Percentiles rank a stretch among this genome's conserved stretches.
phyloP scores from a whole-genome alignment of 2,888 invertebrate species.

The Lordiphosa fenestrarum region DNA sequence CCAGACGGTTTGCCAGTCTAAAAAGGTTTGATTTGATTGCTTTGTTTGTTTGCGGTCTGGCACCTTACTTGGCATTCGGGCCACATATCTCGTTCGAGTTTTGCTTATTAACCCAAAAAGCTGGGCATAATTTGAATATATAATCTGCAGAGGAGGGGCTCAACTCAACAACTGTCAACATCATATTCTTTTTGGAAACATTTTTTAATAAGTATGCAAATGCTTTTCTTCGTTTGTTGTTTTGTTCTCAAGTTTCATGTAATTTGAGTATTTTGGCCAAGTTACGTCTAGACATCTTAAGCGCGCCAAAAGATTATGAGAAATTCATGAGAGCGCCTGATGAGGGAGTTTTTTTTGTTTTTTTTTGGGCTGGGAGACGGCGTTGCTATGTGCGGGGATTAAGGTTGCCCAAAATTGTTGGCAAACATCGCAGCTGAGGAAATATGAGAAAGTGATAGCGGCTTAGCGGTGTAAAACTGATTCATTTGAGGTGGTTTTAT shows the following conservation, averaged over 20 bases:
- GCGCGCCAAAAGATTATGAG: conserved; percentile 35
- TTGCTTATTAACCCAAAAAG: conserved; percentile 41
- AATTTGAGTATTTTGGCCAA: conserved; percentile 39
- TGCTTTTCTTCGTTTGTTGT: conserved; percentile 33
- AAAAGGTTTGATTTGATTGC: conserved; percentile 54
- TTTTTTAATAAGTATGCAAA: conserved; percentile 72
- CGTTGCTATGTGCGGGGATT: conserved; percentile 7
- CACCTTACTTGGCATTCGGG: conserved; percentile 42
- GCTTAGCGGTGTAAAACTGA: background rate
- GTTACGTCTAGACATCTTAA: conserved; percentile 60
- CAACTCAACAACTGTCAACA: conserved; percentile 40
- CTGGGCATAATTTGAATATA: conserved; percentile 61
- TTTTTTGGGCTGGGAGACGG: background rate
- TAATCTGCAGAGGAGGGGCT: conserved; percentile 40
- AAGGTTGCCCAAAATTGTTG: conserved; percentile 15
- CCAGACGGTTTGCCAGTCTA: conserved; percentile 22
- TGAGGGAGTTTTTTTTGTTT: background rate
- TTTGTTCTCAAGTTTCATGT: conserved; percentile 27
- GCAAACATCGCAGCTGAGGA: conserved; percentile 3
- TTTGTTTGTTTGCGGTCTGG: conserved; percentile 26
- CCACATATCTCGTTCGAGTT: conserved; percentile 34
- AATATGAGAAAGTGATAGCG: conserved; percentile 6
- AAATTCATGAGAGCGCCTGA: conserved; percentile 45
- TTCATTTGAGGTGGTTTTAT: too few relatives aligned
- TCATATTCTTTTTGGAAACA: conserved; percentile 35